A percentile compares a stretch with the other conserved stretches of the same genome.
phyloP scores from a whole-genome alignment of 2,797 vertebrate species.

The Lithobates pipiens region DNA sequence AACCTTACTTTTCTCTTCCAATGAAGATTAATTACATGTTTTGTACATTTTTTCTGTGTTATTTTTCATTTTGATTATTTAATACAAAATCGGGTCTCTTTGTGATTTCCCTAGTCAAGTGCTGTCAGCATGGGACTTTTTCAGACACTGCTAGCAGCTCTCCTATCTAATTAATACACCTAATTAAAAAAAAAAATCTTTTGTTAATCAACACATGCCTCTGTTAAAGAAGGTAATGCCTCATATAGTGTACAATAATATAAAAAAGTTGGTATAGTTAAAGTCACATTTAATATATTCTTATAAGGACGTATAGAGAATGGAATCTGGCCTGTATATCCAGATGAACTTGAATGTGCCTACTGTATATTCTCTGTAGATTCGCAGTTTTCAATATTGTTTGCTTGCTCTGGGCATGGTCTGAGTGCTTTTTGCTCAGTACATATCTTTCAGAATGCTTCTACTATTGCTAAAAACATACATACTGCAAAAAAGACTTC shows the following conservation, averaged over 20 bases:
- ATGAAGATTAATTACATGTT: too few relatives aligned
- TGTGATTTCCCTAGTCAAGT: constrained; percentile 36
- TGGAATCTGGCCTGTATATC: too few relatives aligned
- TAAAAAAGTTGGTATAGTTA: neutral
- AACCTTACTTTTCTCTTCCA: too few relatives aligned
- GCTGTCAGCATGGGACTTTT: constrained; percentile 35
- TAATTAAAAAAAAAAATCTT: constrained; percentile 52
- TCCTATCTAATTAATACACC: constrained; percentile 51
- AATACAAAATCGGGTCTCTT: constrained; percentile 18
- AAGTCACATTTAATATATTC: neutral
- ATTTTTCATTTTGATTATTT: constrained; percentile 32
- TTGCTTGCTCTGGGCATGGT: neutral
- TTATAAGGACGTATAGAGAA: neutral
- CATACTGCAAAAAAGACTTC: neutral
- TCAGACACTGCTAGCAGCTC: constrained; percentile 28
- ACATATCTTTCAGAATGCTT: neutral
- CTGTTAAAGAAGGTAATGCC: constrained; percentile 2
- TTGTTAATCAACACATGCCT: constrained; percentile 52
- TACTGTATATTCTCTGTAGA: neutral
- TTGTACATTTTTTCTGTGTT: neutral
- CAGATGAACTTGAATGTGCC: too few relatives aligned
- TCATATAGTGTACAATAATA: constrained; percentile 19
- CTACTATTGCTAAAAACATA: neutral
- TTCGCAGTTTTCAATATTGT: neutral
- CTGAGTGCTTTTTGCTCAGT: neutral